These are phyloP conservation scores for Amphipyra tragopoginis DNA, from an alignment of 2,888 invertebrate genomes.

Conservation along the genomic window DNA sequence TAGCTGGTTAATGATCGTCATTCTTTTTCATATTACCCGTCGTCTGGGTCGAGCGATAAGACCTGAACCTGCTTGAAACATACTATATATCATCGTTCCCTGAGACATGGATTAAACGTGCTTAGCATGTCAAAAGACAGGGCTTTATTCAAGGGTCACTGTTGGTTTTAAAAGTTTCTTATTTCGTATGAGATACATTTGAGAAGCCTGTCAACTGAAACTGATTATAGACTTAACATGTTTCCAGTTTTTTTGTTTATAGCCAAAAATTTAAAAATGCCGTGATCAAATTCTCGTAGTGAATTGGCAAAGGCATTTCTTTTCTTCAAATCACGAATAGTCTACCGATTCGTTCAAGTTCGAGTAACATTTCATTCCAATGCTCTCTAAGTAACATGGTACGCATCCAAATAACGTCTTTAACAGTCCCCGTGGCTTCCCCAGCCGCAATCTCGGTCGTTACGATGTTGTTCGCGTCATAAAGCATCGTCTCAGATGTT, in stretches of 20 bases:
- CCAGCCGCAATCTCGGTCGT: conserved; percentile 63
- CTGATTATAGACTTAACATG: neutral
- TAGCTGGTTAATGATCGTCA: conserved; percentile 50
- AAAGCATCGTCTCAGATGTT: conserved; percentile 53
- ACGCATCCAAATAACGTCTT: conserved; percentile 53
- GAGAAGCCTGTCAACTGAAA: neutral
- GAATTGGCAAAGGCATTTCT: neutral
- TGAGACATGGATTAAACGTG: conserved; percentile 57
- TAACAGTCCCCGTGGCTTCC: conserved; percentile 47
- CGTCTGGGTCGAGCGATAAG: conserved; percentile 55
- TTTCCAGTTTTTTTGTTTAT: neutral
- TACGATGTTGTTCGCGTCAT: conserved; percentile 55
- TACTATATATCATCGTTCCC: conserved; percentile 53
- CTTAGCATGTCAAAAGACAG: conserved; percentile 49
- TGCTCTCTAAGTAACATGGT: conserved; percentile 20
- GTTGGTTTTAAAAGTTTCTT: conserved; percentile 22
- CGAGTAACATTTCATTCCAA: conserved; percentile 3
- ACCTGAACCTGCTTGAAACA: conserved; percentile 53
- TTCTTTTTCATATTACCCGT: conserved; percentile 54
- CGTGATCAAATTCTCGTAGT: neutral
- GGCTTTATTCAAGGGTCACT: conserved; percentile 13
- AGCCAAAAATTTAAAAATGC: neutral
- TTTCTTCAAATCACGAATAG: neutral
- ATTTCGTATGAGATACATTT: neutral
- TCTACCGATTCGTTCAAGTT: conserved; percentile 7